A percentile compares a stretch with the other conserved stretches of the same genome.
Evolutionary conservation across 35 echinoderm and acorn worm species (phyloP).

Genomic region (Chiridota heheva): DNA sequence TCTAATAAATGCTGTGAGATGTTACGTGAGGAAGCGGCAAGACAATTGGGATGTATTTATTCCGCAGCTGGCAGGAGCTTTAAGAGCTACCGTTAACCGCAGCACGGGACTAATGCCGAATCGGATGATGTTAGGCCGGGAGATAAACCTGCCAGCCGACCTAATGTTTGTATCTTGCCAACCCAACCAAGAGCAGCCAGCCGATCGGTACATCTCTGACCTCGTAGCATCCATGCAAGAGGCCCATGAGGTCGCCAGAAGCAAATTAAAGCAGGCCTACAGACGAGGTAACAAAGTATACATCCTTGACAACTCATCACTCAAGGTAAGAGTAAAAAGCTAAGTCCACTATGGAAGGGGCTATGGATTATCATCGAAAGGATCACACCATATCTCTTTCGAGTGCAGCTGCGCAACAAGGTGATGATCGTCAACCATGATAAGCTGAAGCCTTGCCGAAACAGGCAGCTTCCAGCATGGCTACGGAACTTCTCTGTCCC

Average conservation of each 20-base stretch:
- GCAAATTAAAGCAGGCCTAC: conserved; percentile 18
- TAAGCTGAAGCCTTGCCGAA: conserved; percentile 35
- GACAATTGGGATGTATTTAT: conserved; percentile 40
- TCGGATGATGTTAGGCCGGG: conserved; percentile 46
- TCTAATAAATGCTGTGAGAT: no score
- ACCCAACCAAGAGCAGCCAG: not conserved
- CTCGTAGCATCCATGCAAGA: not conserved
- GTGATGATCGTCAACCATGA: conserved; percentile 45
- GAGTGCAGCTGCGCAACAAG: conserved; percentile 26
- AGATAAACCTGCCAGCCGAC: conserved; percentile 55
- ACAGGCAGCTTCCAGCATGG: conserved; percentile 3
- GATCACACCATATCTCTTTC: conserved; percentile 39
- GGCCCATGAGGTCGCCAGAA: conserved; percentile 32
- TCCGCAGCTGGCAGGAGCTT: conserved; percentile 39
- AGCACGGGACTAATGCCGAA: conserved; percentile 56
- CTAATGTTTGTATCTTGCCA: not conserved
- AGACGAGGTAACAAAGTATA: conserved; percentile 44
- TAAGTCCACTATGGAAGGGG: conserved; percentile 42
- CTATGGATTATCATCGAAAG: conserved; percentile 37
- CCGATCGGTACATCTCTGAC: not conserved
- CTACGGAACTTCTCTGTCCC: not conserved
- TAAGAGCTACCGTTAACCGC: conserved; percentile 53
- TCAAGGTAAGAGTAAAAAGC: conserved; percentile 49
- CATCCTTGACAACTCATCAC: conserved; percentile 18
- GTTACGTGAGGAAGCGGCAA: conserved; percentile 29